phyloP scores from a whole-genome alignment of 2,797 vertebrate species.

The Rousettus madagascariensis region DNA sequence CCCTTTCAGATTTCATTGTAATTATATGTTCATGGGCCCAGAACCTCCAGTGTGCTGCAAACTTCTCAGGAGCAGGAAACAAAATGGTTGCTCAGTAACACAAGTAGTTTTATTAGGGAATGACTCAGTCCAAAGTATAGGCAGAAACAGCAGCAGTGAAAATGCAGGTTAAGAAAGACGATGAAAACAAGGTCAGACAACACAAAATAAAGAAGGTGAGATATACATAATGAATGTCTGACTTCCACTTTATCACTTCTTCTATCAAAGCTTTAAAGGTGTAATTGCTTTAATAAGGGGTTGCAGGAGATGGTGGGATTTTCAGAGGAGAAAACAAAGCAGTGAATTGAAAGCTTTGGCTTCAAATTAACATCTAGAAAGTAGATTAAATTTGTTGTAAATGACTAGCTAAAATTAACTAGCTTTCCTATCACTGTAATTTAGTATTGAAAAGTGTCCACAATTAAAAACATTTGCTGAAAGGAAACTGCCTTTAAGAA shows the following conservation, averaged over 20 bases:
- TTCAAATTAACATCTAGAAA: constrained; percentile 1
- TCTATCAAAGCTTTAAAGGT: neutral
- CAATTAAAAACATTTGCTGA: constrained; percentile 23
- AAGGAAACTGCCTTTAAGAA: neutral
- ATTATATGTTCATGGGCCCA: neutral
- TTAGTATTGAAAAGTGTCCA: neutral
- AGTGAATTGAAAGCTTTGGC: neutral
- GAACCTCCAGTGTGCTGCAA: neutral
- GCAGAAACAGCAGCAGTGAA: neutral
- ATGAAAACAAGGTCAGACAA: neutral
- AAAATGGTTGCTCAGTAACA: neutral
- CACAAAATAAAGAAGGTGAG: neutral
- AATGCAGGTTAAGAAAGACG: neutral
- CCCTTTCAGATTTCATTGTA: neutral
- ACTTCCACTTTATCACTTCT: neutral
- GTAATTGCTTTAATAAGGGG: neutral
- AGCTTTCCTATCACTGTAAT: neutral
- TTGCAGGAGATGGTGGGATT: neutral
- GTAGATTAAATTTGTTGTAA: constrained; percentile 25
- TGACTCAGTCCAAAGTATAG: neutral
- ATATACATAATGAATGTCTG: neutral
- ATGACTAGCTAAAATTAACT: neutral
- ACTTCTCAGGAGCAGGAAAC: neutral
- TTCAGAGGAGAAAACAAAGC: neutral
- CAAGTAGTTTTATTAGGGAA: neutral